A percentile compares a stretch with the other conserved stretches of the same genome.
Evolutionary conservation across 2,113 vertebrate genomes (phyloP).

Genomic region (Lamprotornis superbus): DNA sequence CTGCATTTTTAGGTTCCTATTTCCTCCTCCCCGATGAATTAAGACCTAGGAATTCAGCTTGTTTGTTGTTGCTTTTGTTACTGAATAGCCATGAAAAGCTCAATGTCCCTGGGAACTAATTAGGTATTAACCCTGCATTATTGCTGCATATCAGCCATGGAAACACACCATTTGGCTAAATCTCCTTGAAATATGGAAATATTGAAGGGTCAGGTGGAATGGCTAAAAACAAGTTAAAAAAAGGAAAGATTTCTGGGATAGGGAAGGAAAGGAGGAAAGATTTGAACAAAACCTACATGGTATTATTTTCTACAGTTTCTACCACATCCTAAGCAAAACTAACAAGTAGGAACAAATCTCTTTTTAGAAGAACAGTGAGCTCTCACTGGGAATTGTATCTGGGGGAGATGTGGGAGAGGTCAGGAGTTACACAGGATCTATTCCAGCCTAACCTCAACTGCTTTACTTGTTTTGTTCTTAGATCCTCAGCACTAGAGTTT

Average conservation of each 20-base stretch:
- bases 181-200: conserved; percentile 67
- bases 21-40: conserved; percentile 4
- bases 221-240: background rate
- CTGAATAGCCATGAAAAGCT: conserved; percentile 74
- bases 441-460: background rate
- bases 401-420: background rate
- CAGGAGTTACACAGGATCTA: background rate
- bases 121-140: conserved; percentile 73
- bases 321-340: background rate
- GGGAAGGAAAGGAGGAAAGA: background rate
- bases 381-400: background rate
- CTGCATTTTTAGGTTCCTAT: conserved; percentile 44
- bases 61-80: conserved; percentile 72
- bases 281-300: background rate
- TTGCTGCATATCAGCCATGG: conserved; percentile 52
- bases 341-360: background rate
- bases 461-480: background rate
- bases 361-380: background rate
- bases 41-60: conserved; percentile 48
- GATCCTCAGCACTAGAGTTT: background rate
- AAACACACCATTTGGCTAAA: conserved; percentile 44
- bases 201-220: conserved; percentile 31
- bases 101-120: conserved; percentile 70
- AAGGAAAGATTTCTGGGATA: background rate
- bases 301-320: background rate